phyloP scores from a whole-genome alignment of 2,797 vertebrate species.

The Enoplosus armatus region DNA sequence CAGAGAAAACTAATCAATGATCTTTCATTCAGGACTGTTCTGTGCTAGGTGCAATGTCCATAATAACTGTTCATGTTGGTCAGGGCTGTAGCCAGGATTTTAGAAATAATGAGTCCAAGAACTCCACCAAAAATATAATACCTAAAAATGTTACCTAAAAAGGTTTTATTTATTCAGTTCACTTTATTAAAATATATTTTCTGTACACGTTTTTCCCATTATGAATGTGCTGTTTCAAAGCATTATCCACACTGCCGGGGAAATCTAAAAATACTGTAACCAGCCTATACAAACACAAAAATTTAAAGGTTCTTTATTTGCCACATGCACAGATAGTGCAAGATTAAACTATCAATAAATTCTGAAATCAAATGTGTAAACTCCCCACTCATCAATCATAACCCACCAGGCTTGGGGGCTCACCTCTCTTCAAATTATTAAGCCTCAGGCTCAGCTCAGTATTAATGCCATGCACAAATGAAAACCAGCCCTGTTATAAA shows the following conservation, averaged over 20 bases:
- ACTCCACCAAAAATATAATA: not conserved
- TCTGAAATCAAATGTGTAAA: slow-evolving; percentile 18
- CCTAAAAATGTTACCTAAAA: not conserved
- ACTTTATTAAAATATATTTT: not conserved
- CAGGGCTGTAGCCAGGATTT: not conserved
- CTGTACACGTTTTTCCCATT: not conserved
- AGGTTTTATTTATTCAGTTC: not conserved
- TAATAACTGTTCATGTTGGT: too few species aligned
- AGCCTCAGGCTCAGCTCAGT: not conserved
- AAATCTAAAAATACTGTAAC: not conserved
- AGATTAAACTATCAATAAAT: too few species aligned
- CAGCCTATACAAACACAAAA: not conserved
- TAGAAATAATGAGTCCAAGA: not conserved
- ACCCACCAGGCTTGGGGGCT: not conserved
- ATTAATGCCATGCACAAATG: slow-evolving; percentile 13
- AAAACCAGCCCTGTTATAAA: slow-evolving; percentile 14
- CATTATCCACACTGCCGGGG: not conserved
- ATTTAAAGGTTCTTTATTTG: too few species aligned
- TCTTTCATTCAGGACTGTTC: not conserved
- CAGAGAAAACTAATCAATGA: not conserved
- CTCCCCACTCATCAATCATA: not conserved
- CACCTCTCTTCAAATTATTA: slow-evolving; percentile 1
- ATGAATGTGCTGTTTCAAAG: not conserved
- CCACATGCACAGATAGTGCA: too few species aligned
- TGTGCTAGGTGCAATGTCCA: not conserved